Evolutionary conservation across 2,888 invertebrate species (phyloP).

Genomic region (Calameuta pallipes): DNA sequence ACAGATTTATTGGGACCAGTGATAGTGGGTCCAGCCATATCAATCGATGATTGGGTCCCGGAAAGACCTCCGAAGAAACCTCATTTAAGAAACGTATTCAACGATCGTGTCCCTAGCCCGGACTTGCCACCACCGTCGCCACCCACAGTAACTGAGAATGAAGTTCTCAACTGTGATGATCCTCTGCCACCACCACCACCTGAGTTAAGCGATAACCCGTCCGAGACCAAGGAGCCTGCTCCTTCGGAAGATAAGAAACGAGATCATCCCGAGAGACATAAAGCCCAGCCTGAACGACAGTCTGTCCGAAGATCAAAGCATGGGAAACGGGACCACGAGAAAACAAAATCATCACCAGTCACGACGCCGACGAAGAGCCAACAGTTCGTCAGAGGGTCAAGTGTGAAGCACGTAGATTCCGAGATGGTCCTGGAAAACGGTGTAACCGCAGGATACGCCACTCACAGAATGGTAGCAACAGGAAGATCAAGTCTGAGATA

Average conservation of each 20-base stretch:
- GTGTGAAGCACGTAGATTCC: constrained; percentile 39
- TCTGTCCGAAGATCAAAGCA: constrained; percentile 51
- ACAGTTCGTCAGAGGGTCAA: constrained; percentile 29
- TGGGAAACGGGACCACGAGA: constrained; percentile 43
- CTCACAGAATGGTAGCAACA: constrained; percentile 57
- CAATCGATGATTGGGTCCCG: constrained; percentile 77
- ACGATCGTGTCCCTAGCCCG: constrained; percentile 71
- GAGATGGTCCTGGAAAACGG: constrained; percentile 49
- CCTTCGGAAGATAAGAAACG: constrained; percentile 56
- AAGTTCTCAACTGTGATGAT: constrained; percentile 72
- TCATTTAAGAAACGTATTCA: constrained; percentile 70
- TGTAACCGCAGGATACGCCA: constrained; percentile 46
- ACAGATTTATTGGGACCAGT: constrained; percentile 72
- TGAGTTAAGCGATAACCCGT: constrained; percentile 56
- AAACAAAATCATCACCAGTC: constrained; percentile 33
- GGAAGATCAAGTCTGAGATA: constrained; percentile 68
- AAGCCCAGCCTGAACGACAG: constrained; percentile 45
- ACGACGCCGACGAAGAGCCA: constrained; percentile 24
- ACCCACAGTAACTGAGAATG: constrained; percentile 72
- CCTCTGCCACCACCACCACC: constrained; percentile 76
- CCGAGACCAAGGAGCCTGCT: constrained; percentile 34
- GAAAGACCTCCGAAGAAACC: constrained; percentile 84
- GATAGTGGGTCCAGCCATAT: constrained; percentile 73
- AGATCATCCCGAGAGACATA: constrained; percentile 45
- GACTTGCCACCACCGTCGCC: constrained; percentile 75